phyloP scores from a whole-genome alignment of 2,888 invertebrate genomes.

The Luperina testacea region DNA sequence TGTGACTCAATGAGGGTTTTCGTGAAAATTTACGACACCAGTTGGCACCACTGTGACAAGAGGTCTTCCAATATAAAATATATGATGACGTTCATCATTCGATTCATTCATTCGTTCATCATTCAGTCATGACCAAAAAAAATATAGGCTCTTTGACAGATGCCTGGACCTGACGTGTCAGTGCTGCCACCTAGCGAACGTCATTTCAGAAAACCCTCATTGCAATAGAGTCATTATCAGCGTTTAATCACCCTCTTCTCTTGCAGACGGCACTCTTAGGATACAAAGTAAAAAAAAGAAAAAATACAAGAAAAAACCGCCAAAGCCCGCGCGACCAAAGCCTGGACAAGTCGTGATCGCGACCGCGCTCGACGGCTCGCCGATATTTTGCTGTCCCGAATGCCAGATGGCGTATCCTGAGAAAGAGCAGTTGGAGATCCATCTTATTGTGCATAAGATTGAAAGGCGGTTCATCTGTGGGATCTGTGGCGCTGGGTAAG shows the following conservation, averaged over 20 bases:
- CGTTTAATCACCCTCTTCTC: not conserved
- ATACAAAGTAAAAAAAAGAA: conserved; percentile 92
- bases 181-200: too few species aligned
- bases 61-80: too few species aligned
- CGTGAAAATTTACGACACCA: too few species aligned
- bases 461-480: conserved; percentile 94
- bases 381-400: conserved; percentile 94
- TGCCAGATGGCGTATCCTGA: conserved; percentile 95
- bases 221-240: not conserved
- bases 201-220: too few species aligned
- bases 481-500: conserved; percentile 93
- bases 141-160: too few species aligned
- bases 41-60: too few species aligned
- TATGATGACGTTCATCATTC: too few species aligned
- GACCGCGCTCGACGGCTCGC: conserved; percentile 93
- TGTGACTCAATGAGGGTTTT: too few species aligned
- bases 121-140: too few species aligned
- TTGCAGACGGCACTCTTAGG: conserved; percentile 76
- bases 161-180: too few species aligned
- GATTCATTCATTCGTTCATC: too few species aligned
- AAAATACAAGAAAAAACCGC: conserved; percentile 95
- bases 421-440: conserved; percentile 94
- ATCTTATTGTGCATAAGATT: conserved; percentile 94
- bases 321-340: conserved; percentile 94
- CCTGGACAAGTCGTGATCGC: conserved; percentile 95